Conservation (phyloP, 1,140 invertebrate genomes). For the Drosophila ananassae region DNA sequence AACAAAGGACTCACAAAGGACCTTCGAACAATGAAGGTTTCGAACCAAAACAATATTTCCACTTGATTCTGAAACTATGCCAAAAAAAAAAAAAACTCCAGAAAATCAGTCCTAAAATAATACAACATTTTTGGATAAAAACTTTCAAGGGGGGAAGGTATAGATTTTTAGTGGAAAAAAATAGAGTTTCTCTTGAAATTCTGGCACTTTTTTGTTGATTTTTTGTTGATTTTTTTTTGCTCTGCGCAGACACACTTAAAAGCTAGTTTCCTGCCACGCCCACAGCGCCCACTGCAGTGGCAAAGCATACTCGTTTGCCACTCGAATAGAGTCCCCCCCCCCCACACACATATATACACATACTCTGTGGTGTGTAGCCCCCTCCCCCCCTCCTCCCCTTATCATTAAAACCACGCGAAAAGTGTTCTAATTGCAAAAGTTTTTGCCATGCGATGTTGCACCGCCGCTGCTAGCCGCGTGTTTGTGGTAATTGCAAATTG, state of each 20-base stretch:
- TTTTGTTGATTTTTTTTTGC: constrained; percentile 1
- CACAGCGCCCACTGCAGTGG: constrained; percentile 23
- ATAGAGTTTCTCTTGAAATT: constrained; percentile 50
- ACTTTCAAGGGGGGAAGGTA: background rate
- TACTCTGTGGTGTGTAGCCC: background rate
- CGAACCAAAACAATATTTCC: constrained; percentile 33
- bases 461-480: constrained; percentile 56
- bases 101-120: constrained; percentile 42
- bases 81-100: constrained; percentile 9
- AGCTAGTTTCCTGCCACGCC: constrained; percentile 76
- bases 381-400: constrained; percentile 26
- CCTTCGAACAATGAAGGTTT: background rate
- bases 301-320: constrained; percentile 9
- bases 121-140: background rate
- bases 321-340: background rate
- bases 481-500: constrained; percentile 81
- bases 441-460: constrained; percentile 61
- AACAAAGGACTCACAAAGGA: constrained; percentile 18
- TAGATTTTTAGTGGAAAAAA: background rate
- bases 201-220: background rate
- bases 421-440: constrained; percentile 80
- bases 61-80: constrained; percentile 62
- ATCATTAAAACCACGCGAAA: constrained; percentile 76
- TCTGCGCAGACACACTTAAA: constrained; percentile 71
- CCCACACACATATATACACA: background rate